phyloP scores from a whole-genome alignment of 23 tunicate species.

The Styela clava region DNA sequence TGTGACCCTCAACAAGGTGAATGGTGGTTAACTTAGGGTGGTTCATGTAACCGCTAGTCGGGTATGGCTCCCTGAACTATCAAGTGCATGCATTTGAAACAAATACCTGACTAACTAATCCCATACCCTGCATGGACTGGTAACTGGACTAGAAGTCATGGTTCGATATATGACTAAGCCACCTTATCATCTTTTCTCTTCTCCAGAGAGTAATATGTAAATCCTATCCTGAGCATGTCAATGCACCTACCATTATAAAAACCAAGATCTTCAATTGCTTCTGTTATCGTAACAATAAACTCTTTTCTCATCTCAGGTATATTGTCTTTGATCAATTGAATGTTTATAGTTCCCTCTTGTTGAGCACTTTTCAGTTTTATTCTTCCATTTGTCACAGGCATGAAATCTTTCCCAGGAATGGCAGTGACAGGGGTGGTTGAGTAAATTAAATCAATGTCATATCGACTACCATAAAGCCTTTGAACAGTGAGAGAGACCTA shows the following conservation, averaged over 20 bases:
- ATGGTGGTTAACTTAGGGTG: too few species aligned
- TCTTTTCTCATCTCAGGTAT: slow-evolving; percentile 30
- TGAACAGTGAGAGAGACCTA: slow-evolving; percentile 74
- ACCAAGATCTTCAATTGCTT: slow-evolving; percentile 24
- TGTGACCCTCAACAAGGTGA: too few species aligned
- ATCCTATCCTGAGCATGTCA: too few species aligned
- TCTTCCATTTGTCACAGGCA: background rate
- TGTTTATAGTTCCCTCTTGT: slow-evolving; percentile 19
- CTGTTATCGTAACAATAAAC: slow-evolving; percentile 41
- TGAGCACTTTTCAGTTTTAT: slow-evolving; percentile 30
- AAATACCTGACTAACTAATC: too few species aligned
- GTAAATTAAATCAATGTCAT: slow-evolving; percentile 52
- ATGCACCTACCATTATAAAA: background rate
- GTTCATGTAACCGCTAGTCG: too few species aligned
- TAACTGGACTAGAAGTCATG: too few species aligned
- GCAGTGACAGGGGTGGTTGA: slow-evolving; percentile 38
- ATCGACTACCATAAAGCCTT: slow-evolving; percentile 54
- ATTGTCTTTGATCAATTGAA: slow-evolving; percentile 9
- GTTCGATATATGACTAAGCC: too few species aligned
- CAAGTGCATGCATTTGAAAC: too few species aligned
- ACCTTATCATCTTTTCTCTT: too few species aligned
- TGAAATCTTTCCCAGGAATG: slow-evolving; percentile 19
- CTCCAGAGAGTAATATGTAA: too few species aligned
- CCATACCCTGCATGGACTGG: too few species aligned
- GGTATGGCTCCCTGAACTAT: too few species aligned